Evolutionary conservation across 1,140 invertebrate genomes (phyloP), one percentile per base, ranked within the genome.

Genomic region (Drosophila nigrodunni): DNA sequence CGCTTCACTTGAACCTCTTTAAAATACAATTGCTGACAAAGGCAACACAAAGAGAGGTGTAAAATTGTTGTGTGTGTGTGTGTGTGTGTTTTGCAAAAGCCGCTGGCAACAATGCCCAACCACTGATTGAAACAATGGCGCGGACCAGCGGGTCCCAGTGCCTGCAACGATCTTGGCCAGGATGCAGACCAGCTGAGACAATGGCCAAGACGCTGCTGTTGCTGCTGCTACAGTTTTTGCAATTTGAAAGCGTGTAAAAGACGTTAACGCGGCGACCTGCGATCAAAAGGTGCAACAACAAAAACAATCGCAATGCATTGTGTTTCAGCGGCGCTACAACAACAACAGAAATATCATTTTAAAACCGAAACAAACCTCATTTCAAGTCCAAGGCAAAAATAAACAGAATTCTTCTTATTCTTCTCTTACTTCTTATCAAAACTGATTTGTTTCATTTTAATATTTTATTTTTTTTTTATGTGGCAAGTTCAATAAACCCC

Each of bases 1-100:
- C 83, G 83, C 85, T 83, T 88, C 85, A 88, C 83, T 88, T 88
- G 85, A 88, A 89, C 77, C 85, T 88, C 82, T 88, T 88, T 88
- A 88, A 89, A 88, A 89, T 83, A 88, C 85, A 88, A 88, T 88
- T 78, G 80, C 72, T 30, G 46, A 54, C 54, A 72, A 76, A 85
- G 81, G 86, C 74, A 76, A 73, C 58, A 57, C 75, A 54, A 89
- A 89, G 88, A 78, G 81, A 88, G 80, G 85, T 88, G 85, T 88
- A 88, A 89, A 88, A 88, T 89, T 85, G 59, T 30, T 54, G 50
- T 50, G 50, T 59, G 69, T 58, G 25, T 30, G 25, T 5, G 25
- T 44, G 65, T 78, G 74, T 68, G 83, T 74, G 44, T 88, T 79
- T 88, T 64, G 82, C 82, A 86, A 86, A 74, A 61, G 64, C 57